Evolutionary conservation across 2,113 vertebrate genomes (phyloP), one percentile per base, ranked within the genome.

Genomic region (Strix aluco): DNA sequence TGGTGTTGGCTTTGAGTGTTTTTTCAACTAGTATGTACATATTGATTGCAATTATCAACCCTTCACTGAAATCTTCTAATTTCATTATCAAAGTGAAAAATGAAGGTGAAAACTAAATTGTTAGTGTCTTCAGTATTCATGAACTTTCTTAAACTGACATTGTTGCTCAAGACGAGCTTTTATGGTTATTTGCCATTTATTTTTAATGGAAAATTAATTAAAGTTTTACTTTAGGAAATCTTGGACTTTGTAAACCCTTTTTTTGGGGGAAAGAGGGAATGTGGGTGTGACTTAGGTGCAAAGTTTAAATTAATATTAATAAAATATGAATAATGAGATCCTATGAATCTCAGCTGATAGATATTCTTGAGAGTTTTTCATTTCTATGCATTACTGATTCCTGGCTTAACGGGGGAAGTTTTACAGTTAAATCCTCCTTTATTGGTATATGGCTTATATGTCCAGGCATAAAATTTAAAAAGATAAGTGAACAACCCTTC

Each of bases 201-300:
- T 81, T 85, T 54, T 75, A 15, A 26, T 32, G 5, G 11, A 5
- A 61, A 38, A 85, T 65, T 69, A 87, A 55, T 85, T 5, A 67
- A 4, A 54, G 8, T 6, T 52, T 46, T 61, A 15, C 13, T 6
- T 83, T 61, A 65, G 17, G 78, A 87, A 84, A 84, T n/a, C 15
- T 67, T 46, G 6, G 69, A 49, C 9, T 49, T 61, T 17, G 4
- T 47, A 75, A 90, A 71, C 7, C 3, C 6, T 42, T 57, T 49
- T 40, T 9, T 1, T 0, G 1, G 4, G 25, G 2, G 4, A 40
- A 73, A 70, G 47, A 38, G 5, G 19, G 29, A 81, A 40, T 23
- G 36, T 36, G 8, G 27, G 0, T 42, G 46, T n/a, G 15, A 87
- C 10, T 81, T 70, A 26, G 8, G 8, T 54, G 11, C 16, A 81